Base-by-base conservation (phyloP, 2,797 vertebrate species). In the Coregonus sp. region DNA sequence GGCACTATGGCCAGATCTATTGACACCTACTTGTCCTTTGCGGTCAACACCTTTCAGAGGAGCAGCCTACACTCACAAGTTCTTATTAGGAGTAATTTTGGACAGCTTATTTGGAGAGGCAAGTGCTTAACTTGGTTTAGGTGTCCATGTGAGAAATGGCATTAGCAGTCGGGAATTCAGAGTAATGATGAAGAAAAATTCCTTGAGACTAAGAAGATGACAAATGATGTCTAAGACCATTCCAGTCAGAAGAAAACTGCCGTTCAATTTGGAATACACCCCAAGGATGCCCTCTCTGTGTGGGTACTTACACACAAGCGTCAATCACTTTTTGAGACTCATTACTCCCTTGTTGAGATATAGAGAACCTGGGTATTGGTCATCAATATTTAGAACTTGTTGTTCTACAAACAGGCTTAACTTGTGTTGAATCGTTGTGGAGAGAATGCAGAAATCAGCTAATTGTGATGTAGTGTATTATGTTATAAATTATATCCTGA, bases 21-120 rank as follows among this genome's bases (percentile, higher is more conserved):
- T 94, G 94, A 95, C 93, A 95, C 90, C 92, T 93, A 93, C 93
- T 95, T 94, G 92, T 94, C 91, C 92, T 93, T 81, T 81, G 86
- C 80, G 88, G 91, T 93, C 90, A 93, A 89, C 92, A 92, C 90
- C 89, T 93, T 92, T 94, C 86, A 90, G 76, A 82, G 75, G 80
- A 70, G 88, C 82, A 61, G 85, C 75, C 81, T 86, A 86, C 86
- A 74, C 88, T 89, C 86, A 89, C 88, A 87, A 78, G 82, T 86
- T 92, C 91, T 92, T 82, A 85, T 90, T 90, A 90, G 89, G 87
- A 86, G 87, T 89, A 90, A 90, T 94, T 93, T 89, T 87, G 85
- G 84, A 74, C 82, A 76, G 86, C 87, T 87, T 89, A 87, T 91
- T 92, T 92, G 86, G 75, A 68, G 72, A 91, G 86, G 86, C 84